phyloP scores from a whole-genome alignment of 1,140 invertebrate genomes.

The Drosophila orena region DNA sequence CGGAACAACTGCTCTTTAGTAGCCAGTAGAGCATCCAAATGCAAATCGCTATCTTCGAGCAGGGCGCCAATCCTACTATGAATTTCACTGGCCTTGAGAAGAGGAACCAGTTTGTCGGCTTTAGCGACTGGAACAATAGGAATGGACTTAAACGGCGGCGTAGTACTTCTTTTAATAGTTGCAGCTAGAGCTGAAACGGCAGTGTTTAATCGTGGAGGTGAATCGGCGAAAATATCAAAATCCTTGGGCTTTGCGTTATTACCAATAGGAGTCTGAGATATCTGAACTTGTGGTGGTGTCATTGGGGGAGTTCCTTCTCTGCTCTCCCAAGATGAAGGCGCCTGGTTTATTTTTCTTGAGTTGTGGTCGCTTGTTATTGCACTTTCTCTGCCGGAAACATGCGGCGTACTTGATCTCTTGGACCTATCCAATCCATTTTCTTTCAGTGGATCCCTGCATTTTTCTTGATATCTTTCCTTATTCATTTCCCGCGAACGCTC shows the following conservation, averaged over 20 bases:
- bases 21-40: constrained; percentile 59
- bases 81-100: constrained; percentile 70
- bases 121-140: neutral
- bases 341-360: neutral
- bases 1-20: constrained; percentile 55
- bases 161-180: constrained; percentile 52
- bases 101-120: constrained; percentile 18
- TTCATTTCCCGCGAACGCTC: constrained; percentile 11
- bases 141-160: constrained; percentile 44
- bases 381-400: neutral
- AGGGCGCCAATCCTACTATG: constrained; percentile 74
- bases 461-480: constrained; percentile 5
- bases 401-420: neutral
- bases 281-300: constrained; percentile 9
- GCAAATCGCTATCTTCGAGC: constrained; percentile 71
- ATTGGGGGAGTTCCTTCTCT: constrained; percentile 21
- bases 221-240: constrained; percentile 76
- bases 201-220: constrained; percentile 71
- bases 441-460: neutral
- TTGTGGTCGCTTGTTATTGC: neutral
- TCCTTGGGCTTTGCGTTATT: constrained; percentile 28
- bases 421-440: constrained; percentile 8
- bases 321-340: neutral
- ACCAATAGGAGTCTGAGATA: neutral
- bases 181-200: constrained; percentile 12